These are phyloP conservation scores for Dendronephthya gigantea DNA, from an alignment of 64 coral and sea anemone species.

Conservation along the genomic window DNA sequence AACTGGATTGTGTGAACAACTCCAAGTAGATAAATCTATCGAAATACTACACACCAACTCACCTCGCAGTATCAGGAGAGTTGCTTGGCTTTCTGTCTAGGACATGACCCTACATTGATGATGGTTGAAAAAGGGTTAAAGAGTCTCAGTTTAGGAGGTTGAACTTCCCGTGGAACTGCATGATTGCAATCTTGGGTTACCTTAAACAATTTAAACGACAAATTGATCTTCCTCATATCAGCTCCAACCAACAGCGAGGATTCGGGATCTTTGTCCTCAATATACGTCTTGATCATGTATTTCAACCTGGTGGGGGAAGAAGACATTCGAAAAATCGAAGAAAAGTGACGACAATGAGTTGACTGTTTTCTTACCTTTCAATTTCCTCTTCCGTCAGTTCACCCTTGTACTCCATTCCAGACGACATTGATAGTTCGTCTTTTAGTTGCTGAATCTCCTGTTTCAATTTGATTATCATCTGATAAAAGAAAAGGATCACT, in stretches of 20 bases:
- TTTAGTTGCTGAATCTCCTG: slow-evolving; percentile 82
- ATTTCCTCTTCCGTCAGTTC: slow-evolving; percentile 69
- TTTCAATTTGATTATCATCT: slow-evolving; percentile 87
- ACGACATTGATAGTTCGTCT: slow-evolving; percentile 72
- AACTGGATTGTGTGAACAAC: too few relatives aligned
- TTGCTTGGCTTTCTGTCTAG: slow-evolving; percentile 5
- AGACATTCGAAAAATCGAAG: too few relatives aligned
- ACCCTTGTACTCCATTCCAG: slow-evolving; percentile 66
- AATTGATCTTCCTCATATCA: slow-evolving; percentile 94
- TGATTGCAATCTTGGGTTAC: slow-evolving; percentile 14
- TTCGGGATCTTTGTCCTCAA: slow-evolving; percentile 83
- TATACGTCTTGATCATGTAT: slow-evolving; percentile 55
- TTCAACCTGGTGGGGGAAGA: slow-evolving; percentile 50
- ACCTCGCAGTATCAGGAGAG: neutral
- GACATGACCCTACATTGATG: slow-evolving; percentile 45
- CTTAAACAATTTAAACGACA: slow-evolving; percentile 71
- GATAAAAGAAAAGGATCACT: neutral
- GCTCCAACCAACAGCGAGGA: slow-evolving; percentile 62
- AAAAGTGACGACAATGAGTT: too few relatives aligned
- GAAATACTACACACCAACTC: too few relatives aligned
- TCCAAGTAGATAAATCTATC: too few relatives aligned
- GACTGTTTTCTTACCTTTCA: slow-evolving; percentile 50
- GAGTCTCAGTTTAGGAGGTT: neutral
- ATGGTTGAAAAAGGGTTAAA: neutral
- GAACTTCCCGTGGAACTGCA: too few relatives aligned